Evolutionary conservation across 2,888 invertebrate species (phyloP), one percentile per base, ranked within the genome.

Genomic region (Urechis unicinctus): DNA sequence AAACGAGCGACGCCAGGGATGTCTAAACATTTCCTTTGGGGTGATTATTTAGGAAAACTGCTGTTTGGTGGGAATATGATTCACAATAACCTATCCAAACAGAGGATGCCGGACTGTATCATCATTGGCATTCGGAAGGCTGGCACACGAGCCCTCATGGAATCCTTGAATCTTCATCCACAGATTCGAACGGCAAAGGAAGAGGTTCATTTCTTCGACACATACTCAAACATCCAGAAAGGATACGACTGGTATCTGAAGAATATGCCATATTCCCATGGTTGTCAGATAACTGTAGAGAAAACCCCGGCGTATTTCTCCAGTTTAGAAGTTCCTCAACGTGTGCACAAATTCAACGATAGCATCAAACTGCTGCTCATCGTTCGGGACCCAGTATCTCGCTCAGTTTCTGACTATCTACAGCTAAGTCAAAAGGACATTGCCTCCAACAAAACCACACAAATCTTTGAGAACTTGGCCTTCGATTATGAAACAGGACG

Each of bases 291-390:
- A 66, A 93, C 93, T 56, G 89, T 95, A 68, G 97, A 97, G 79
- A 97, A 97, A 80, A 95, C 92, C 68, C 97, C 97, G 3, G 92
- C 92, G 71, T 97, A 97, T 80, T 96, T 97, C 80, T 91, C 95
- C 47, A 92, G 92, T 55, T 88, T 90, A n/a, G 88, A 91, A 84
- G 95, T 92, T 41, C 95, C 97, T 13, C 90, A 92, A 79, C 83
- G 97, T 62, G 91, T 98, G 53, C 84, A 88, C 66, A 89, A 90
- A 58, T 92, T 97, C 91, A 94, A 96, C 81, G 86, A 89, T 6
- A 88, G 89, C 73, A 87, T 93, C 29, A 71, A 92, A 68, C 82
- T 98, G 57, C 84, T 97, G 61, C 82, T 97, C 66, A 93, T 96
- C 71, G 90, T 97, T 25, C 85, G 97, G 17, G 93, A 97, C 78